Evolutionary conservation across 2,797 vertebrate species (phyloP).

Genomic region (Zenarchopterus dispar): DNA sequence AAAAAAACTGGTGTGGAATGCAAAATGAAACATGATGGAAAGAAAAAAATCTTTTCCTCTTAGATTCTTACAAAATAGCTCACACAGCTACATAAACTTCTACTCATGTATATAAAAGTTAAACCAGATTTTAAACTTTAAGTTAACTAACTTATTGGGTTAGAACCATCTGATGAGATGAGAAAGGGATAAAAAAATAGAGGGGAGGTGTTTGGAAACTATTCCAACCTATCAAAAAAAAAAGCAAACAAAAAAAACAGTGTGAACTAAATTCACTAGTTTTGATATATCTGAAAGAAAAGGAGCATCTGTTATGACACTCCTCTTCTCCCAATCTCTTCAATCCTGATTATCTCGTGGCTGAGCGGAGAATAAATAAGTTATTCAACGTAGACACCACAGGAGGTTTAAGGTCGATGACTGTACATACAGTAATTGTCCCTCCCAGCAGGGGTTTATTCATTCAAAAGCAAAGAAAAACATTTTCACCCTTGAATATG

Average conservation of each 20-base stretch:
- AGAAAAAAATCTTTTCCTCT: constrained; percentile 10
- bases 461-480: constrained; percentile 5
- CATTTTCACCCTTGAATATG: constrained; percentile 10
- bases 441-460: constrained; percentile 29
- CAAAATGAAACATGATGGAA: constrained; percentile 74
- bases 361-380: constrained; percentile 48
- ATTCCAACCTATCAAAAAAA: neutral
- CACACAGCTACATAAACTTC: constrained; percentile 78
- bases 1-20: constrained; percentile 6
- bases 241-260: neutral
- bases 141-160: constrained; percentile 48
- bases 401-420: constrained; percentile 19
- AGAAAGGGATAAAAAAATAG: neutral
- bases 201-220: constrained; percentile 9
- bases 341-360: constrained; percentile 3
- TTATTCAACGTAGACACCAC: constrained; percentile 19
- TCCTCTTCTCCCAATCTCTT: neutral
- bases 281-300: constrained; percentile 5
- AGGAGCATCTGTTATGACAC: neutral
- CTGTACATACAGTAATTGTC: constrained; percentile 48
- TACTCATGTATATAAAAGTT: constrained; percentile 74
- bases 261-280: neutral
- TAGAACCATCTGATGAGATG: too few species aligned
- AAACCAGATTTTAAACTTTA: constrained; percentile 74
- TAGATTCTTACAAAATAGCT: constrained; percentile 50